phyloP scores from a whole-genome alignment of 1,140 invertebrate genomes.

The Lepidotrigona ventralis region DNA sequence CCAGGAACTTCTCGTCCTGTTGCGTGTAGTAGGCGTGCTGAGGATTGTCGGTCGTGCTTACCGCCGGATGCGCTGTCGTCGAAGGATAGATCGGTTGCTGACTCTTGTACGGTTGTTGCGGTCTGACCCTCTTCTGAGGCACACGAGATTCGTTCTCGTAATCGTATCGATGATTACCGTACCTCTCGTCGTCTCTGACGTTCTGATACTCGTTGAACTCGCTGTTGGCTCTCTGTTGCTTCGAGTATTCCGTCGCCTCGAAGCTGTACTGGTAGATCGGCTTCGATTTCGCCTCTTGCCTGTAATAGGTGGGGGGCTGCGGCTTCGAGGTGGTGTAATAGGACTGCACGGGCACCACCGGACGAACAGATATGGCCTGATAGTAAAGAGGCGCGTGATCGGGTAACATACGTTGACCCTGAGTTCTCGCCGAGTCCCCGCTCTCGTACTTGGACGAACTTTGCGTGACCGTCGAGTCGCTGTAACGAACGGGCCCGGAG shows the following conservation, averaged over 20 bases:
- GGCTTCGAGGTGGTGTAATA: constrained; percentile 73
- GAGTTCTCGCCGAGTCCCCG: constrained; percentile 57
- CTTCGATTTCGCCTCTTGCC: constrained; percentile 75
- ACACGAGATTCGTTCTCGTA: constrained; percentile 58
- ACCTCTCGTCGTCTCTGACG: constrained; percentile 29
- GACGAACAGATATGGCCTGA: constrained; percentile 66
- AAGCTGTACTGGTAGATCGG: constrained; percentile 83
- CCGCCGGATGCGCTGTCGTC: constrained; percentile 58
- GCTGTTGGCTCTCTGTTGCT: constrained; percentile 54
- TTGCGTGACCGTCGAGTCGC: constrained; percentile 39
- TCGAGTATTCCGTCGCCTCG: constrained; percentile 79
- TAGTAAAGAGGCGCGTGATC: constrained; percentile 73
- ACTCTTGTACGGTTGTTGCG: constrained; percentile 45
- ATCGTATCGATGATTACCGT: constrained; percentile 61
- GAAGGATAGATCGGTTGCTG: constrained; percentile 48
- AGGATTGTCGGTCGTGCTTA: constrained; percentile 83
- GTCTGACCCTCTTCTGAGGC: constrained; percentile 42
- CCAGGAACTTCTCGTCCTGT: constrained; percentile 85
- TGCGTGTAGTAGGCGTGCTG: constrained; percentile 86
- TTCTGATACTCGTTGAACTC: constrained; percentile 68
- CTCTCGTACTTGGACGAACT: constrained; percentile 47
- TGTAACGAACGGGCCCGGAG: constrained; percentile 66
- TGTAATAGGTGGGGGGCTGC: constrained; percentile 56
- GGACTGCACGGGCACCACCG: constrained; percentile 74
- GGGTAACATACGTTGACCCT: constrained; percentile 65